Conservation (phyloP, 2,888 invertebrate genomes). For the Ectobius pallidus region DNA sequence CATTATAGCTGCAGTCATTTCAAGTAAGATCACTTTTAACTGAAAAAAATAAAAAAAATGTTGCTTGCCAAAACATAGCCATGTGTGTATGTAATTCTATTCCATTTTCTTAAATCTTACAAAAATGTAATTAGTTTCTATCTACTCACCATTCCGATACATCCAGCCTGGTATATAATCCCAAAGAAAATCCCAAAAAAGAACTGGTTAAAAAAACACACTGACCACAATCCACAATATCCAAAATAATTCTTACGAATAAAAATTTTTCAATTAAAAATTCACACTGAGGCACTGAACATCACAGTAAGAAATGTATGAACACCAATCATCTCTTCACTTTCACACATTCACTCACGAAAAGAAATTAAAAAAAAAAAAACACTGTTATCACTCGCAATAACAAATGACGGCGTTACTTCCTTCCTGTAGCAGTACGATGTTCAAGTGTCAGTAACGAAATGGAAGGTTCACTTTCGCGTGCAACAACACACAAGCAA, state of each 20-base stretch:
- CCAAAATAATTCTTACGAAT: neutral
- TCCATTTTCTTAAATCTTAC: no score
- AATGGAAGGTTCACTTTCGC: conserved; percentile 23
- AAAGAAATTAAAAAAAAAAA: no score
- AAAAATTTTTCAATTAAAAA: neutral
- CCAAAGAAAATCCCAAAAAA: conserved; percentile 6
- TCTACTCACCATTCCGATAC: neutral
- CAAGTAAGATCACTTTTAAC: no score
- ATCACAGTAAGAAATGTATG: no score
- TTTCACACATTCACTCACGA: neutral
- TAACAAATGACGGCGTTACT: neutral
- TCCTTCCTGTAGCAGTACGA: conserved; percentile 1
- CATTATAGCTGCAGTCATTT: no score
- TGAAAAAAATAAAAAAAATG: no score
- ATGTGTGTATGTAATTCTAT: no score
- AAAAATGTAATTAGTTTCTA: no score
- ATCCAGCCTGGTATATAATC: conserved; percentile 4
- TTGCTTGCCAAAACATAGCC: no score
- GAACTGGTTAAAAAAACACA: neutral
- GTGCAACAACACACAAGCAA: conserved; percentile 24
- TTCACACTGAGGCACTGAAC: neutral
- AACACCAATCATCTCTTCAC: neutral
- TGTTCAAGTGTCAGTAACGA: conserved; percentile 13
- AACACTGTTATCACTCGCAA: neutral
- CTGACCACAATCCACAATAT: conserved; percentile 20